Evolutionary conservation across 1,140 invertebrate genomes (phyloP), one percentile per base, ranked within the genome.

Genomic region (Periplaneta americana): DNA sequence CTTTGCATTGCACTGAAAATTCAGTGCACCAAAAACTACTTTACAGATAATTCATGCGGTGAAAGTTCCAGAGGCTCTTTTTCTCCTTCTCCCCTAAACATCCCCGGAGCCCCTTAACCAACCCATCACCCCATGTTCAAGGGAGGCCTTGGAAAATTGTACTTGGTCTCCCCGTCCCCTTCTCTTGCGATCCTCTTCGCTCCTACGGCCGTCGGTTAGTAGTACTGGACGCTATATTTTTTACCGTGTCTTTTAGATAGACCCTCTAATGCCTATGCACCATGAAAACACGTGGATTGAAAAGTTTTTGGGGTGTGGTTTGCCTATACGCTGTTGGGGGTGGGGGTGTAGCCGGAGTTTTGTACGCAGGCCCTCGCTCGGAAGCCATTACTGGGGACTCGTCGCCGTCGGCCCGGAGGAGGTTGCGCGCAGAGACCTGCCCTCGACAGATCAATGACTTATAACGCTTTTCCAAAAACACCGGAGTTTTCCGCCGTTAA

Each of bases 401-500:
- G n/a, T n/a, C n/a, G n/a, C n/a, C n/a, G n/a, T n/a, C n/a, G 10
- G 74, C 22, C 22, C 74, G 10, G 34, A 28, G 34, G 76, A 34
- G 33, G 34, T 34, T 34, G 33, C 76, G 33, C 34, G 33, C 76
- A 28, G 34, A n/a, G 35, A 18, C 76, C 76, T 78, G 76, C 76
- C 76, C 76, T 36, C 76, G 10, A 78, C 76, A 78, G 76, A 78
- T 78, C 76, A 78, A 78, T 78, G 76, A 78, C 76, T 78, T 78
- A 78, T 34, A 36, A 34, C 76, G 76, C 35, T 66, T 66, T 66
- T 66, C 48, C 48, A 66, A 66, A 66, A 66, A 66, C 48, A 66
- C 22, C 6, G 28, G 48, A 66, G 48, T 66, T 66, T 66, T 66
- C 48, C 48, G 28, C 22, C 22, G 22, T n/a, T 66, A 66, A 66